phyloP scores from a whole-genome alignment of 1,140 invertebrate genomes.

The Plodia interpunctella region DNA sequence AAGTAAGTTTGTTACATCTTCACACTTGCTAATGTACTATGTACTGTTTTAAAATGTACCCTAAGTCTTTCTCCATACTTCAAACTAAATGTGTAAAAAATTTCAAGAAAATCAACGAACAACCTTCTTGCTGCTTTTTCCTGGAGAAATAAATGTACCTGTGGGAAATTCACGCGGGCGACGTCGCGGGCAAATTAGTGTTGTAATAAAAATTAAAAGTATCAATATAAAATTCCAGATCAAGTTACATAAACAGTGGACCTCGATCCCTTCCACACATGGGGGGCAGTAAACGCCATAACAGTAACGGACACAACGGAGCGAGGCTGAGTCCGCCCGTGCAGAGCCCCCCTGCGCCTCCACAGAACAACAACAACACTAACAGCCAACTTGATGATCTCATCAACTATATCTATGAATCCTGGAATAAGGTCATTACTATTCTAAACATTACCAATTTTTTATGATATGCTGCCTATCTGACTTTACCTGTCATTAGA shows the following conservation, averaged over 20 bases:
- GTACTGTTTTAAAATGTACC: no score
- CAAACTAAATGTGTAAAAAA: no score
- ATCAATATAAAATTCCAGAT: slow-evolving; percentile 53
- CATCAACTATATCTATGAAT: slow-evolving; percentile 73
- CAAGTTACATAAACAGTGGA: slow-evolving; percentile 60
- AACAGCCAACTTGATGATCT: slow-evolving; percentile 66
- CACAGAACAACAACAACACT: slow-evolving; percentile 39
- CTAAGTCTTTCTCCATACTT: no score
- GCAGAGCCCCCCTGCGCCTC: slow-evolving; percentile 29
- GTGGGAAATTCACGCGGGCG: no score
- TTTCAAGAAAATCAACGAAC: no score
- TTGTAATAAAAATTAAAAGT: neutral
- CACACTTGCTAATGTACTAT: no score
- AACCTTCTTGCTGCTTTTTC: no score
- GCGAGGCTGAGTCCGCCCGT: slow-evolving; percentile 60
- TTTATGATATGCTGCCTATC: neutral
- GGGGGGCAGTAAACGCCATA: slow-evolving; percentile 52
- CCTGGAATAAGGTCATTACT: slow-evolving; percentile 69
- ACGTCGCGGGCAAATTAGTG: no score
- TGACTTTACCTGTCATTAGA: no score
- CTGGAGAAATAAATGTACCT: no score
- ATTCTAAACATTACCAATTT: slow-evolving; percentile 1
- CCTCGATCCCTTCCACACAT: slow-evolving; percentile 59
- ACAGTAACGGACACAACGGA: slow-evolving; percentile 40
- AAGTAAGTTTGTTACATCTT: no score